phyloP scores from a whole-genome alignment of 2,888 invertebrate species.

The Myopa testacea region DNA sequence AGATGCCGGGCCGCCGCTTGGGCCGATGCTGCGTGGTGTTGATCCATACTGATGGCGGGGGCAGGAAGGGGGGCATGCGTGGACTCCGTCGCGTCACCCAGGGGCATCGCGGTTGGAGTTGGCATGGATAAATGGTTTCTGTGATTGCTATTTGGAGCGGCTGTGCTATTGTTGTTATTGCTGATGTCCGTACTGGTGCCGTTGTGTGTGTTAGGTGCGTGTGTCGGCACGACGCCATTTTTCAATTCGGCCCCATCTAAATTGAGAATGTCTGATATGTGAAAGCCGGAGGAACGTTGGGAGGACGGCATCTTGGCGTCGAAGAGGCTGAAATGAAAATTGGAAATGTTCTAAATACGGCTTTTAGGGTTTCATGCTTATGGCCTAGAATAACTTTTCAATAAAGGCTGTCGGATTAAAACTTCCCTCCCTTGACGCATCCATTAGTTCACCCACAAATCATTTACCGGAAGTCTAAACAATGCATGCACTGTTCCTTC shows the following conservation, averaged over 20 bases:
- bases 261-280: conserved; percentile 93
- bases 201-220: conserved; percentile 20
- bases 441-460: conserved; percentile 1
- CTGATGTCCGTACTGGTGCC: conserved; percentile 50
- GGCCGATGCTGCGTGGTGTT: conserved; percentile 53
- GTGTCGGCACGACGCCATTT: conserved; percentile 55
- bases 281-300: conserved; percentile 85
- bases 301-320: conserved; percentile 73
- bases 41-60: background rate
- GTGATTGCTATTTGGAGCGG: conserved; percentile 16
- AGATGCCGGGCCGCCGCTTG: conserved; percentile 62
- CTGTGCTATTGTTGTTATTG: conserved; percentile 27
- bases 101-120: background rate
- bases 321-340: conserved; percentile 75
- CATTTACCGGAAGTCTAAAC: conserved; percentile 27
- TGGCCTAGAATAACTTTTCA: background rate
- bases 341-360: conserved; percentile 20
- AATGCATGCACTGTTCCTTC: conserved; percentile 14
- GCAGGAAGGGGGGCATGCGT: conserved; percentile 19
- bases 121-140: conserved; percentile 8
- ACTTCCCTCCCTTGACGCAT: background rate
- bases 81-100: background rate
- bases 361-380: background rate
- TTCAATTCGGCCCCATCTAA: conserved; percentile 76
- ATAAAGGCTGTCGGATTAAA: background rate